Percentiles rank a stretch among this genome's conserved stretches.
Evolutionary conservation across 2,797 vertebrate species (phyloP).

Genomic region (Acipenser oxyrinchus): DNA sequence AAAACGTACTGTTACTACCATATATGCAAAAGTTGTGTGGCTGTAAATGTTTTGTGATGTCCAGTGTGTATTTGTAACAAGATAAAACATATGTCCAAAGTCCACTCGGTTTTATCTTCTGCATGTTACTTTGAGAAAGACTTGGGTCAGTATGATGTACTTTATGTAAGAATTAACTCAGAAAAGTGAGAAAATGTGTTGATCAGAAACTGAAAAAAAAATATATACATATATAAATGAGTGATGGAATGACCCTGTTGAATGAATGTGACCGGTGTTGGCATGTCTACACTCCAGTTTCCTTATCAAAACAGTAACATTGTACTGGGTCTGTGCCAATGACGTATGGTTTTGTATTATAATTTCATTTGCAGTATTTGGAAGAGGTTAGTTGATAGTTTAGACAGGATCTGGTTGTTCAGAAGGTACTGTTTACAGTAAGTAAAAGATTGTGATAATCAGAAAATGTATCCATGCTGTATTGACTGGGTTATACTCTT

Average conservation of each 20-base stretch:
- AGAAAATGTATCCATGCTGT: background rate
- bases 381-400: background rate
- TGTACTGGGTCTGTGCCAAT: background rate
- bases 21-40: too few species aligned
- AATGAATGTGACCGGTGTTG: too few species aligned
- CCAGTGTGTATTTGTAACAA: background rate
- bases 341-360: background rate
- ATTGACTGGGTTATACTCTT: background rate
- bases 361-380: background rate
- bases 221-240: too few species aligned
- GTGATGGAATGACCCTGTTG: background rate
- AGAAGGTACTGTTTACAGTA: background rate
- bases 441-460: background rate
- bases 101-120: background rate
- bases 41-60: too few species aligned
- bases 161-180: background rate
- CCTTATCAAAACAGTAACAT: background rate
- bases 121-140: background rate
- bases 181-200: background rate
- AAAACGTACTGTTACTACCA: too few species aligned
- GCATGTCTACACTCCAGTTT: too few species aligned
- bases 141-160: background rate
- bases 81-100: background rate
- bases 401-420: background rate
- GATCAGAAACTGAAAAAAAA: background rate